These are phyloP conservation scores for Ptiloglossa arizonensis DNA, from an alignment of 1,140 invertebrate species.

Conservation along the genomic window DNA sequence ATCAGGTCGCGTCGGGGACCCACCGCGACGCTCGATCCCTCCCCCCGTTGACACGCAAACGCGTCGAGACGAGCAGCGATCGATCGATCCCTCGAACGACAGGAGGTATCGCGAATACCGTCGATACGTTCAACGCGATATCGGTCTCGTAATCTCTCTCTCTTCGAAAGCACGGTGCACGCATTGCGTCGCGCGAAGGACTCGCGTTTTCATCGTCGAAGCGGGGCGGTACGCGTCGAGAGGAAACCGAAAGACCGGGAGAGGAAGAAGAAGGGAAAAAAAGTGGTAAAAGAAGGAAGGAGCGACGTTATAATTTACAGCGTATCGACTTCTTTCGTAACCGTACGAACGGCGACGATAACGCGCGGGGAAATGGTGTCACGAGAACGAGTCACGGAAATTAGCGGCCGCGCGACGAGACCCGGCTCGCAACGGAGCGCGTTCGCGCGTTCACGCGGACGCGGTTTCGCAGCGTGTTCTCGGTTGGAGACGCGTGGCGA, in stretches of 20 bases:
- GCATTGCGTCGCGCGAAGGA: neutral
- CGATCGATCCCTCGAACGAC: too few relatives aligned
- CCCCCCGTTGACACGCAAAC: too few relatives aligned
- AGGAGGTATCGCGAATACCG: too few relatives aligned
- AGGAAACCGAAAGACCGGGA: neutral
- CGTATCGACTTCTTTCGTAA: conserved; percentile 39
- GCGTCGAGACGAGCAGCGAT: too few relatives aligned
- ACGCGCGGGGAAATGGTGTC: conserved; percentile 35
- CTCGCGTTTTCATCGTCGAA: neutral
- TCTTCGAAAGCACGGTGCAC: too few relatives aligned
- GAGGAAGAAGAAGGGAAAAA: neutral
- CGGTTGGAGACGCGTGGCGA: neutral
- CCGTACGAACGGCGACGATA: conserved; percentile 36
- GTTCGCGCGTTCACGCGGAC: too few relatives aligned
- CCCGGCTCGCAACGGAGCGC: neutral
- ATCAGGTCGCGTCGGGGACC: too few relatives aligned
- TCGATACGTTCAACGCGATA: too few relatives aligned
- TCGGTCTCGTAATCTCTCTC: too few relatives aligned
- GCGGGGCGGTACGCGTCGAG: too few relatives aligned
- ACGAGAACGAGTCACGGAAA: conserved; percentile 42
- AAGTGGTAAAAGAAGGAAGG: neutral
- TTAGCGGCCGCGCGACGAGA: neutral
- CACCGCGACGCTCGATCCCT: too few relatives aligned
- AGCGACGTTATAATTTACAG: conserved; percentile 10
- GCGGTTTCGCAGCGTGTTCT: neutral